A percentile compares a stretch with the other conserved stretches of the same genome.
Conservation (phyloP, 2,797 vertebrate genomes). For the Paratrypauchen microcephalus region DNA sequence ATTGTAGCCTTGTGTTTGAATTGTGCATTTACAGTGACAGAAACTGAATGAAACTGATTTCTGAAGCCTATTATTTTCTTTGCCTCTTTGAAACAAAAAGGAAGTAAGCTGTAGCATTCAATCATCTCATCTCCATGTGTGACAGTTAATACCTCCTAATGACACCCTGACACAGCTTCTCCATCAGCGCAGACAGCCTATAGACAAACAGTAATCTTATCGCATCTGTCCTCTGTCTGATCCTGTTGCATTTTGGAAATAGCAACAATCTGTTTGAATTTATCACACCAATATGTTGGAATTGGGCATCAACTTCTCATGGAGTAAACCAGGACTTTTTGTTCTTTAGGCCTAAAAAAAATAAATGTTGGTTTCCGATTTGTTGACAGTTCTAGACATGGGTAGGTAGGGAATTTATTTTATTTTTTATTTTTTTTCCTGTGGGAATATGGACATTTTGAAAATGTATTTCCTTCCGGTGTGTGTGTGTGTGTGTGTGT, state of each 20-base stretch:
- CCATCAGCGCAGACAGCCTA: background rate
- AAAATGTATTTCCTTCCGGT: too few species aligned
- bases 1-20: background rate
- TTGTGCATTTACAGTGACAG: background rate
- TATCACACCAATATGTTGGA: background rate
- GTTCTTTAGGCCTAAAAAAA: too few species aligned
- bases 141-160: constrained; percentile 15
- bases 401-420: too few species aligned
- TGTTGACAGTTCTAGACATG: too few species aligned
- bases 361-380: too few species aligned
- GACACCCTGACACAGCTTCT: constrained; percentile 6
- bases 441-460: too few species aligned
- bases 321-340: background rate
- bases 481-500: too few species aligned
- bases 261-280: background rate
- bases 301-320: background rate
- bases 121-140: background rate
- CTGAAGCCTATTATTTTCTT: background rate
- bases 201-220: constrained; percentile 3
- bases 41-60: background rate
- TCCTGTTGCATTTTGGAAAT: background rate
- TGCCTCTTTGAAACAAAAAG: background rate
- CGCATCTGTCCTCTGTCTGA: background rate
- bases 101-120: background rate
- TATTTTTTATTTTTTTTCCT: too few species aligned